These are phyloP conservation scores for Daubentonia madagascariensis DNA, from an alignment of 2,113 vertebrate genomes.

Conservation along the genomic window DNA sequence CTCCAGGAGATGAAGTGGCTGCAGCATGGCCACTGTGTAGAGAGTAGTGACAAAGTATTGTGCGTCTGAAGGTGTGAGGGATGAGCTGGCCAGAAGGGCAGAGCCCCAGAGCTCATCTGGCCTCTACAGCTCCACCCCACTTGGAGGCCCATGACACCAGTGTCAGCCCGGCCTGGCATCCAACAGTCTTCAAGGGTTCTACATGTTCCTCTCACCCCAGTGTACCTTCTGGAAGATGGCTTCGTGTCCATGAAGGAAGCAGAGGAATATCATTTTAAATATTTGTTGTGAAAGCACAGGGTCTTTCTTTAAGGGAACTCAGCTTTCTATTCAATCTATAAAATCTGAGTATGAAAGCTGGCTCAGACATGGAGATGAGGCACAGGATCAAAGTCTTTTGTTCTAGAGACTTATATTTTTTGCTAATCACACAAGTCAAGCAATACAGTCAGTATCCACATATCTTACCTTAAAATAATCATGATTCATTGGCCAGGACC, in stretches of 20 bases:
- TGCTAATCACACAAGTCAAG: neutral
- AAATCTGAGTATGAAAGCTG: neutral
- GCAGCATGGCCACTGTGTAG: too few relatives aligned
- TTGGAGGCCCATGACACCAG: accelerated
- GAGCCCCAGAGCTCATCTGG: too few relatives aligned
- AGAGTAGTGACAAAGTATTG: neutral
- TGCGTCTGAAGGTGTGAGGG: too few relatives aligned
- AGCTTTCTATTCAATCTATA: neutral
- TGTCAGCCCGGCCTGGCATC: neutral
- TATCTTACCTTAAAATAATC: neutral
- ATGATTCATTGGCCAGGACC: neutral
- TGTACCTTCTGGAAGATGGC: neutral
- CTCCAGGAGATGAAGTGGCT: neutral
- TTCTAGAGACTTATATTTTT: neutral
- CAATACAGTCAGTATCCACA: too few relatives aligned
- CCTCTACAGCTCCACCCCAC: too few relatives aligned
- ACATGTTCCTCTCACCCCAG: neutral
- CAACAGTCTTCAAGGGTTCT: neutral
- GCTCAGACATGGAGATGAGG: neutral
- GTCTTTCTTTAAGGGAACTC: neutral
- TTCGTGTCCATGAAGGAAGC: neutral
- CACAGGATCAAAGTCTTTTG: neutral
- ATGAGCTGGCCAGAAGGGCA: too few relatives aligned
- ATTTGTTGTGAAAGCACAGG: neutral
- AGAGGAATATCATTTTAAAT: neutral